Evolutionary conservation across 2,113 vertebrate genomes (phyloP), one percentile per base, ranked within the genome.

Genomic region (Amblyornis subalaris): DNA sequence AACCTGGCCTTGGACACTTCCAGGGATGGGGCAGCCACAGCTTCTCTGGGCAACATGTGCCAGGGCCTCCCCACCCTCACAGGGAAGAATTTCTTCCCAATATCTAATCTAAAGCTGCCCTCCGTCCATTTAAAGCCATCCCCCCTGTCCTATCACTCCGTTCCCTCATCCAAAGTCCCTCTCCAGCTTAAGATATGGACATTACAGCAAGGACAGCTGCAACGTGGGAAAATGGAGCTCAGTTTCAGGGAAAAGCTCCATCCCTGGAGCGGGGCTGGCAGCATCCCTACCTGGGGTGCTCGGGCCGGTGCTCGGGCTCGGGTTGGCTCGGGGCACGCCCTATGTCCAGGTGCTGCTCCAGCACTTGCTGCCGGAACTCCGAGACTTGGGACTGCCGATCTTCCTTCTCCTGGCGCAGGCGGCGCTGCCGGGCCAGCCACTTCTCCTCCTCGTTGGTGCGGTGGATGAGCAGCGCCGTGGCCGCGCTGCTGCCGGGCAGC

Each of bases 331-430:
- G 96, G 4, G 98, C 94, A 9, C 99, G 98, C n/a, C 99, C 98
- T 38, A 99, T 95, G 78, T 99, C 99, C 76, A 99, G 97, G 96
- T 99, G 99, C 97, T 99, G 99, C 96, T 99, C 99, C 91, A 99
- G 97, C 85, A 99, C 99, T 94, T 99, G 99, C 95, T 99, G 99
- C 81, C 99, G 98, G 85, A 99, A 99, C 90, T 99, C 99, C 0
- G 99, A 99, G 96, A 99, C 99, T 87, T 99, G 99, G 84, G 99
- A 99, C 58, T 99, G 99, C 42, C 99, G 98, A 88, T 99, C 99
- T 74, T 99, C 99, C 94, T 99, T 99, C 97, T 99, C 99, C 88
- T 99, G 99, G 35, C 99, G 98, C 84, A 99, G 98, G 77, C 99
- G 99, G 58, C 99, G 98, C 97, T 99, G 99, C 64, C 99, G 98